phyloP scores from a whole-genome alignment of 30 jellyfish, hydroid and myxozoan species.

The Sanderia malayensis region DNA sequence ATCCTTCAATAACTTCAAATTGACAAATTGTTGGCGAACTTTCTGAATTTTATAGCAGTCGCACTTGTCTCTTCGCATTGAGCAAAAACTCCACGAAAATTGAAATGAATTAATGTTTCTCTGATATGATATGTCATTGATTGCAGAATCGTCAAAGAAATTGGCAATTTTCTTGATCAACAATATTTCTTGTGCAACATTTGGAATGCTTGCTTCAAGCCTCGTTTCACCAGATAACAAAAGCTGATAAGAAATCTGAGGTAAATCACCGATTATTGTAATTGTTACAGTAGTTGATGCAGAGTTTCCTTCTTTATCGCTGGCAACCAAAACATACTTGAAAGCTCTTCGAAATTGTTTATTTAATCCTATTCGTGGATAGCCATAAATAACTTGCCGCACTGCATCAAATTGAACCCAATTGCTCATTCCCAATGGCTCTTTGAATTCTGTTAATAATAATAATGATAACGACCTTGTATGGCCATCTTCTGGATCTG shows the following conservation, averaged over 20 bases:
- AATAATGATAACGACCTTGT: constrained; percentile 57
- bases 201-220: constrained; percentile 10
- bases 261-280: constrained; percentile 43
- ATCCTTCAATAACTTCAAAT: not conserved
- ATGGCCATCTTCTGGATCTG: constrained; percentile 65
- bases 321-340: constrained; percentile 70
- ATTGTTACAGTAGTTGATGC: constrained; percentile 55
- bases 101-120: not conserved
- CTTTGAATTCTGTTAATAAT: constrained; percentile 39
- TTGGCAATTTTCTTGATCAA: constrained; percentile 38
- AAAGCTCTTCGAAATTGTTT: constrained; percentile 16
- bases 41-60: constrained; percentile 45
- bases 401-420: constrained; percentile 77
- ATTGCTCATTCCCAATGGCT: constrained; percentile 31
- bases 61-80: constrained; percentile 54
- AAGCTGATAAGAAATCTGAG: constrained; percentile 31
- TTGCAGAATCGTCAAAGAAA: constrained; percentile 32
- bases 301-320: constrained; percentile 64
- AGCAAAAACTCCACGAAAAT: constrained; percentile 76
- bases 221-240: constrained; percentile 26
- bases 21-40: constrained; percentile 9
- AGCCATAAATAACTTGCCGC: constrained; percentile 64
- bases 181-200: constrained; percentile 58
- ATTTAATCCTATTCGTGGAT: constrained; percentile 54
- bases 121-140: constrained; percentile 51